A percentile compares a stretch with the other conserved stretches of the same genome.
Evolutionary conservation across 2,113 vertebrate genomes (phyloP).

Genomic region (Cynocephalus volans): DNA sequence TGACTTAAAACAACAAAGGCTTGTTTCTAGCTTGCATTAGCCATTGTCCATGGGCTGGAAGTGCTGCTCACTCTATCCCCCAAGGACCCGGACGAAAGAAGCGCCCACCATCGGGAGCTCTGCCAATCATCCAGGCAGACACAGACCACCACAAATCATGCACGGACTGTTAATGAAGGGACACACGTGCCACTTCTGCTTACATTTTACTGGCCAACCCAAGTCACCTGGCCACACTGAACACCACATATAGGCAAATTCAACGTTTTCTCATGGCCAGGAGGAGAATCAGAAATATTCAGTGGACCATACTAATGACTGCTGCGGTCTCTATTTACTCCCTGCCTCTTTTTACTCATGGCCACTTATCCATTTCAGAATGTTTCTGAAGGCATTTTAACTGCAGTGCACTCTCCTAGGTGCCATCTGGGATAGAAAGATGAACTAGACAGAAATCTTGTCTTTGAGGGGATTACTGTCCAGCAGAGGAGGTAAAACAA

Average conservation of each 20-base stretch:
- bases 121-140: background rate
- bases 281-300: background rate
- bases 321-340: background rate
- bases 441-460: background rate
- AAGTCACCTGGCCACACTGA: background rate
- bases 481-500: background rate
- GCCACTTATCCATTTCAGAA: background rate
- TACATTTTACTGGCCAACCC: background rate
- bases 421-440: background rate
- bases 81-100: background rate
- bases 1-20: background rate
- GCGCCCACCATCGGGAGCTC: background rate
- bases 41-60: background rate
- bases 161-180: background rate
- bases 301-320: background rate
- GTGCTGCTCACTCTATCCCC: accelerated
- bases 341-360: background rate
- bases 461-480: background rate
- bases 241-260: background rate
- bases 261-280: background rate
- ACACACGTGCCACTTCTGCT: background rate
- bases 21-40: background rate
- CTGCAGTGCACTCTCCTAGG: background rate
- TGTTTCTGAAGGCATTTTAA: background rate
- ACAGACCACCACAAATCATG: background rate